phyloP scores from a whole-genome alignment of 2,113 vertebrate species.

The Salminus brasiliensis region DNA sequence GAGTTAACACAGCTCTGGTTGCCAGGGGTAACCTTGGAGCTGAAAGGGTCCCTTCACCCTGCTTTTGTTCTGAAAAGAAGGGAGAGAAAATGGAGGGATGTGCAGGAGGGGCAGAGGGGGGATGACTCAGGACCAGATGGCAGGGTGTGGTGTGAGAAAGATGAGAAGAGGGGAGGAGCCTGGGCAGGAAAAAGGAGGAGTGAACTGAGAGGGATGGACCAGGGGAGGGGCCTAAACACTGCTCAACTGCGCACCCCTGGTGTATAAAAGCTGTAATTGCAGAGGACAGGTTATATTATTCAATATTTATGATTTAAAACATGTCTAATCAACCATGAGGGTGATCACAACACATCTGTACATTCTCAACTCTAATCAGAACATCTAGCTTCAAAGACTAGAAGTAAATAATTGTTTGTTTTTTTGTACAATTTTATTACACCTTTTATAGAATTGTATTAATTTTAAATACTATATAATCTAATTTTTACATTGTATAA shows the following conservation, averaged over 20 bases:
- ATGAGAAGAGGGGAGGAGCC: slow-evolving; percentile 41
- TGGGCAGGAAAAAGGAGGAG: slow-evolving; percentile 73
- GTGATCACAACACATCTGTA: background rate
- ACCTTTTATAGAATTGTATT: no score
- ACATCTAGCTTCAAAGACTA: background rate
- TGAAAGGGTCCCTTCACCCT: slow-evolving; percentile 80
- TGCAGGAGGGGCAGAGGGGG: slow-evolving; percentile 40
- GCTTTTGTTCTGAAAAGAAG: slow-evolving; percentile 79
- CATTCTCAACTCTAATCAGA: background rate
- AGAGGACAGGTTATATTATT: slow-evolving; percentile 27
- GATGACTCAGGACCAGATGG: slow-evolving; percentile 82
- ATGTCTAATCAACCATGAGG: background rate
- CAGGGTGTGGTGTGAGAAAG: slow-evolving; percentile 72
- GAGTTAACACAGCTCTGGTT: slow-evolving; percentile 66
- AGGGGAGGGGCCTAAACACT: slow-evolving; percentile 67
- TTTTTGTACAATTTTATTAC: no score
- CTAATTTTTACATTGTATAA: no score
- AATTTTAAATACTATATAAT: no score
- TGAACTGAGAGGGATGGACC: slow-evolving; percentile 60
- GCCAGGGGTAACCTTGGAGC: slow-evolving; percentile 66
- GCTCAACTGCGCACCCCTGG: slow-evolving; percentile 94
- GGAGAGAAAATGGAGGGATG: slow-evolving; percentile 64
- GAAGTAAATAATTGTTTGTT: no score
- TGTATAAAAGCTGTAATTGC: slow-evolving; percentile 75
- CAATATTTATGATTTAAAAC: background rate